Conservation (phyloP, 1,140 invertebrate species). For the Vanessa tameamea region DNA sequence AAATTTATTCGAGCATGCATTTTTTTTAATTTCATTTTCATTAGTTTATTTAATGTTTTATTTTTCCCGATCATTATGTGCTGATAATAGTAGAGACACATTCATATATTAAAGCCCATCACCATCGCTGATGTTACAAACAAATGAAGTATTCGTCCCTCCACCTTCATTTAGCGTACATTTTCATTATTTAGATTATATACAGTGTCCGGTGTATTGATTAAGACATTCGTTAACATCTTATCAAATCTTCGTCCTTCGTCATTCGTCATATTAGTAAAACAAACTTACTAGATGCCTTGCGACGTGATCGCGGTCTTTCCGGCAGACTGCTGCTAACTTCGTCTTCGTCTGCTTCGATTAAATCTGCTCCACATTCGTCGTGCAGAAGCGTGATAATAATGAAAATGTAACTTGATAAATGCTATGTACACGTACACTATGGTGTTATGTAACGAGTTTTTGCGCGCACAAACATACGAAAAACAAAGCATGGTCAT, state of each 20-base stretch:
- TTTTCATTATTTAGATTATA: constrained; percentile 7
- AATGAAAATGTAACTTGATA: constrained; percentile 58
- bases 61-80: constrained; percentile 23
- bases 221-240: neutral
- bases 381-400: constrained; percentile 62
- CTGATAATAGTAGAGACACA: constrained; percentile 38
- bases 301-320: constrained; percentile 72
- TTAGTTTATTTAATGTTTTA: constrained; percentile 16
- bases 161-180: constrained; percentile 25
- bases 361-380: constrained; percentile 72
- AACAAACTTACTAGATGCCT: constrained; percentile 80
- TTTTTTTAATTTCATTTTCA: constrained; percentile 1
- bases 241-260: neutral
- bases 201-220: neutral
- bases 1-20: constrained; percentile 3
- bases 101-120: constrained; percentile 24
- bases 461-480: constrained; percentile 38
- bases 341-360: constrained; percentile 80
- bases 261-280: too few species aligned
- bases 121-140: constrained; percentile 35
- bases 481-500: constrained; percentile 46
- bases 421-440: constrained; percentile 51
- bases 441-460: constrained; percentile 37
- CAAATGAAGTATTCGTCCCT: constrained; percentile 29
- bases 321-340: constrained; percentile 74